These are phyloP conservation scores for Eriocheir sinensis DNA, from an alignment of 1,140 invertebrate species.

Conservation along the genomic window DNA sequence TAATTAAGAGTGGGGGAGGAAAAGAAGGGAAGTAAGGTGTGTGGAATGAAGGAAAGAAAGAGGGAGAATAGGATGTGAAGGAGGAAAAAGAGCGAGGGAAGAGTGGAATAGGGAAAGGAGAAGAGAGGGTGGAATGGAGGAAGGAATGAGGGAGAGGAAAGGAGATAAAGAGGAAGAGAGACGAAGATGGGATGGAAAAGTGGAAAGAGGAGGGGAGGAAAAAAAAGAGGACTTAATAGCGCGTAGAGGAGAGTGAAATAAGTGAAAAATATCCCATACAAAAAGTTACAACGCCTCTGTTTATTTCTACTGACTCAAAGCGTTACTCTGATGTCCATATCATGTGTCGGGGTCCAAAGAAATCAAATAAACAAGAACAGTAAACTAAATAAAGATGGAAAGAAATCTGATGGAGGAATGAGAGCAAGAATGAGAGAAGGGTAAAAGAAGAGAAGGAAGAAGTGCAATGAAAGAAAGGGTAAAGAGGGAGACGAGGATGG, in stretches of 20 bases:
- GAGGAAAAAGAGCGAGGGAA: neutral
- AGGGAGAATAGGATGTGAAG: neutral
- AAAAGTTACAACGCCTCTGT: too few relatives aligned
- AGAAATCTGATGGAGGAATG: too few relatives aligned
- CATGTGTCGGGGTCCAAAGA: too few relatives aligned
- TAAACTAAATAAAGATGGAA: too few relatives aligned
- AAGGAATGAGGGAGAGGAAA: too few relatives aligned
- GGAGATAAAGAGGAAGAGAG: slow-evolving; percentile 38
- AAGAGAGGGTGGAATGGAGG: neutral
- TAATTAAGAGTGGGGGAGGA: neutral
- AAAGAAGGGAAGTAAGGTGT: neutral
- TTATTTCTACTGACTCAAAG: too few relatives aligned
- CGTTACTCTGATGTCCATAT: too few relatives aligned
- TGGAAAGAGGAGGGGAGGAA: slow-evolving; percentile 40
- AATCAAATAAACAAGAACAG: too few relatives aligned
- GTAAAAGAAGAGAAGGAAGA: slow-evolving; percentile 42
- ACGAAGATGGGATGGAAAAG: slow-evolving; percentile 42
- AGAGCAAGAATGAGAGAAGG: slow-evolving; percentile 55
- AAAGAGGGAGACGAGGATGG: too few relatives aligned
- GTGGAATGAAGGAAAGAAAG: neutral
- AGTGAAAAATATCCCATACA: too few relatives aligned
- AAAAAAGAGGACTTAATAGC: too few relatives aligned
- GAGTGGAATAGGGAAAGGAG: neutral
- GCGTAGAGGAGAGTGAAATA: too few relatives aligned
- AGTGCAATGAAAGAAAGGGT: neutral